phyloP scores from a whole-genome alignment of 2,797 vertebrate species.

The Anisognathus igniventris region DNA sequence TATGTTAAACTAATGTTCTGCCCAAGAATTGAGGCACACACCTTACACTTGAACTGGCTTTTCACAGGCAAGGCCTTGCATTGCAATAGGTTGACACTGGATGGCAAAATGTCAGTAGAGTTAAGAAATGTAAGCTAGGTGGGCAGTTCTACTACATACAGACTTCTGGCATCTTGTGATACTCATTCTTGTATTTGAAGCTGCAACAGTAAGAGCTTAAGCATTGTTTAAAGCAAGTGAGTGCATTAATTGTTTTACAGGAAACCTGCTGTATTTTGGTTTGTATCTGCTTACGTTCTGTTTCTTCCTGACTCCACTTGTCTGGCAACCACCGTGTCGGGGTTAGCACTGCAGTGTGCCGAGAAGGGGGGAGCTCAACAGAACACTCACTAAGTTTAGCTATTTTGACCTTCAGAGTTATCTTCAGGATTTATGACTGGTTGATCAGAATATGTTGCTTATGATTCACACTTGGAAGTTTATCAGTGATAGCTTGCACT shows the following conservation, averaged over 20 bases:
- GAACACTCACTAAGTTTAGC: neutral
- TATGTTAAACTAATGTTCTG: neutral
- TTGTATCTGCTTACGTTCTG: neutral
- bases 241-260: neutral
- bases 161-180: neutral
- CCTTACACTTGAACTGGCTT: neutral
- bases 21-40: neutral
- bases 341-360: neutral
- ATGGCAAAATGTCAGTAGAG: neutral
- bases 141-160: neutral
- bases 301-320: neutral
- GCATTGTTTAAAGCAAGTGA: neutral
- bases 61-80: neutral
- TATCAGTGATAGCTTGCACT: neutral
- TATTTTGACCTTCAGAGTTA: constrained; percentile 9
- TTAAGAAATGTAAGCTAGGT: neutral
- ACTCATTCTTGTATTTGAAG: neutral
- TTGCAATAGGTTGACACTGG: neutral
- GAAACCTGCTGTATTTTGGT: neutral
- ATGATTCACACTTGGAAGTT: neutral
- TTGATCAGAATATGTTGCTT: neutral
- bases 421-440: neutral
- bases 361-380: neutral
- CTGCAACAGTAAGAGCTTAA: neutral
- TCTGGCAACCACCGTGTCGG: accelerated